These are phyloP conservation scores for Nematolebias whitei DNA, from an alignment of 2,113 vertebrate species.

Conservation along the genomic window DNA sequence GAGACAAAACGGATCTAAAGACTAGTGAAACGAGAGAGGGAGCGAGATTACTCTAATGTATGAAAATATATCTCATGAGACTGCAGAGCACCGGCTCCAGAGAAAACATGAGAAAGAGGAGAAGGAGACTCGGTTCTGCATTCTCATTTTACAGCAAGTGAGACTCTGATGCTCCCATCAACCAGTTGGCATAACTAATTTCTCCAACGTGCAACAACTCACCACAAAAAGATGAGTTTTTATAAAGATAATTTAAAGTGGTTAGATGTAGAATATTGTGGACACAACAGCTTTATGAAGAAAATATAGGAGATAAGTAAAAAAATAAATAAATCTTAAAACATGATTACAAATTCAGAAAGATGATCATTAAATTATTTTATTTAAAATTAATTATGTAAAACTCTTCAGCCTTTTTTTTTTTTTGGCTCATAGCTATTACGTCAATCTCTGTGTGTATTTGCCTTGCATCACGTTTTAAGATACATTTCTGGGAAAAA, in stretches of 20 bases:
- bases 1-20: constrained; percentile 61
- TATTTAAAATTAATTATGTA: no score
- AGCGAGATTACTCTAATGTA: constrained; percentile 63
- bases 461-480: no score
- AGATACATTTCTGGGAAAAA: no score
- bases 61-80: constrained; percentile 63
- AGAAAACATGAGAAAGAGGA: constrained; percentile 39
- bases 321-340: no score
- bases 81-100: constrained; percentile 19
- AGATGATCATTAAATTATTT: no score
- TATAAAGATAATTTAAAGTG: background rate
- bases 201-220: background rate
- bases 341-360: no score
- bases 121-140: constrained; percentile 36
- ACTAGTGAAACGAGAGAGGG: constrained; percentile 35
- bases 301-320: no score
- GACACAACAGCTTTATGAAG: no score
- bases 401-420: no score
- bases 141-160: constrained; percentile 28
- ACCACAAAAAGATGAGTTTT: background rate
- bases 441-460: no score
- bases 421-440: no score
- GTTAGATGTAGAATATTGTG: no score
- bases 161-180: constrained; percentile 3
- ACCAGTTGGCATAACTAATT: background rate